These are phyloP conservation scores for Stenodera caucasica DNA, from an alignment of 2,888 invertebrate genomes.

Conservation along the genomic window DNA sequence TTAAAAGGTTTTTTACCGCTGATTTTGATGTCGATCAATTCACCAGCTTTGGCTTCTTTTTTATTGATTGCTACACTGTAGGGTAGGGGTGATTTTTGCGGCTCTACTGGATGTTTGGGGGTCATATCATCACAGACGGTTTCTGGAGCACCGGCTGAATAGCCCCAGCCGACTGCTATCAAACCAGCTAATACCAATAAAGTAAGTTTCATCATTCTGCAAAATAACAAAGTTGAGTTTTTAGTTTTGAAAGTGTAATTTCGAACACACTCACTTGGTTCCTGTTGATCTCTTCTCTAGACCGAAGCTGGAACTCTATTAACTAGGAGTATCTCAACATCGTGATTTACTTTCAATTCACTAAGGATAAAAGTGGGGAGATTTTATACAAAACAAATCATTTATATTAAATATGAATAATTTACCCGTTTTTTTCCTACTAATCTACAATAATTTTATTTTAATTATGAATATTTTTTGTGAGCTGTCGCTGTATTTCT, in stretches of 20 bases:
- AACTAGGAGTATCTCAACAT: conserved; percentile 15
- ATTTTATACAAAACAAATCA: background rate
- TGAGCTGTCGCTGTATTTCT: background rate
- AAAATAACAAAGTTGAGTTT: no score
- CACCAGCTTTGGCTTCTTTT: conserved; percentile 51
- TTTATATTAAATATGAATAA: background rate
- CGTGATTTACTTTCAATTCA: conserved; percentile 23
- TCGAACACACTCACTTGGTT: conserved; percentile 23
- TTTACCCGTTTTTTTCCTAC: background rate
- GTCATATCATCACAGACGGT: conserved; percentile 67
- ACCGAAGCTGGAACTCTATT: conserved; percentile 31
- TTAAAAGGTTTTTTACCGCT: conserved; percentile 60
- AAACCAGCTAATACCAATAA: conserved; percentile 27
- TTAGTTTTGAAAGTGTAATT: conserved; percentile 6
- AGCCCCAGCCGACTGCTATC: conserved; percentile 49
- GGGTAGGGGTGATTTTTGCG: conserved; percentile 62
- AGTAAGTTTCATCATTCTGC: conserved; percentile 23
- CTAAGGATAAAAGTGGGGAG: conserved; percentile 1
- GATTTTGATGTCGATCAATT: conserved; percentile 61
- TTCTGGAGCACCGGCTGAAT: conserved; percentile 67
- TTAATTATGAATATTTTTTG: background rate
- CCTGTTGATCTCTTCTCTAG: conserved; percentile 32
- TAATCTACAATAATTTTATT: background rate
- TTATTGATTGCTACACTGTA: conserved; percentile 56
- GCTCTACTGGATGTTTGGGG: conserved; percentile 66